Evolutionary conservation across 2,113 vertebrate species (phyloP), one percentile per base, ranked within the genome.

Genomic region (Thunnus maccoyii): DNA sequence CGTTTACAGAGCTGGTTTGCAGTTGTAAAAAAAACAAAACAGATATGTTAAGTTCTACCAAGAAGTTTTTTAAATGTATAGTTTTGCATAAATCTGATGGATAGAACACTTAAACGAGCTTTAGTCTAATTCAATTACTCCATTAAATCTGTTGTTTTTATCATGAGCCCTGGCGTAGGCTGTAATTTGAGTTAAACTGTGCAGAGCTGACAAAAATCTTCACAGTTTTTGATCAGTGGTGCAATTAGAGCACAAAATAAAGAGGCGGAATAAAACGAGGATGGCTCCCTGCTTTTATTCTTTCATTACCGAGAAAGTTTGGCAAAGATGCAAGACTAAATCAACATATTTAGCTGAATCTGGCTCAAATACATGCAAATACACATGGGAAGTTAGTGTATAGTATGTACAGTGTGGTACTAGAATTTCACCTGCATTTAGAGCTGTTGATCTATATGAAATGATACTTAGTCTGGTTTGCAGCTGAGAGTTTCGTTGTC

Each of bases 191-290:
- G 41, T 84, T 67, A 70, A 62, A 57, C 61, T 55, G 44, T 47
- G 57, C 46, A 2, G 20, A 62, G 76, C 48, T 9, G 47, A 66
- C 61, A 67, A 74, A 85, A 76, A 79, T 70, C 52, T n/a, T 10
- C 27, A 36, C 72, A 61, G 44, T 50, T 73, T 68, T 80, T 68
- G 48, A 82, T 80, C n/a, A 51, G 72, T 0, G 5, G 64, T 22
- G 61, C 73, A 77, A 85, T 82, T 74, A 83, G 36, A 80, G 16
- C n/a, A 27, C n/a, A 50, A 27, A 54, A 64, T 64, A 74, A 74
- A 76, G 50, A 66, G 30, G 5, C 3, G 7, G 1, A 41, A 73
- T 44, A 14, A 51, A 71, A 83, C 14, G 41, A 41, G 10, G 36
- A 67, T 2, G 22, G 11, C 54, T 36, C 25, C 20, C 17, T 76